Conservation (phyloP, 2,797 vertebrate genomes). For the Gadopsis marmoratus region DNA sequence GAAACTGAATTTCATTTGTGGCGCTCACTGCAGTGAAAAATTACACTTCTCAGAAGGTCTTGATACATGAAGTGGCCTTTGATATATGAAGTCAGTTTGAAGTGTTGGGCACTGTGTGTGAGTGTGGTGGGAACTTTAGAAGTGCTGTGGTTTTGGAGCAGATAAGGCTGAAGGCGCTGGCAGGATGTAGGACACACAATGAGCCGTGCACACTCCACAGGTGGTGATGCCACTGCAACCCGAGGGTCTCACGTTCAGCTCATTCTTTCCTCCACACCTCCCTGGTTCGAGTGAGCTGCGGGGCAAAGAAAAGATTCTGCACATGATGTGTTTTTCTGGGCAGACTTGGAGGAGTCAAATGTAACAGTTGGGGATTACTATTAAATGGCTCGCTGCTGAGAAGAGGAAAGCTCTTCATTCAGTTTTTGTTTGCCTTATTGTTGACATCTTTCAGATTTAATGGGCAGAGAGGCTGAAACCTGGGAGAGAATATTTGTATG, state of each 20-base stretch:
- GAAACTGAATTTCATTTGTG: background rate
- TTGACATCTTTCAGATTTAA: constrained; percentile 42
- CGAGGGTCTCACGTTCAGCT: constrained; percentile 37
- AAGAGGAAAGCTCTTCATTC: constrained; percentile 68
- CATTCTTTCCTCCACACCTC: constrained; percentile 36
- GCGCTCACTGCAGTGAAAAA: background rate
- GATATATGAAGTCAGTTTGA: background rate
- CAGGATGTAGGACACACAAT: constrained; percentile 10
- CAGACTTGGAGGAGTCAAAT: constrained; percentile 71
- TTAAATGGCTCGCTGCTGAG: constrained; percentile 54
- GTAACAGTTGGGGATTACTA: constrained; percentile 68
- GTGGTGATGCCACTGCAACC: constrained; percentile 42
- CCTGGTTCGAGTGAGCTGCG: constrained; percentile 11
- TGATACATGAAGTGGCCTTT: constrained; percentile 12
- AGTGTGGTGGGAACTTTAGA: constrained; percentile 14
- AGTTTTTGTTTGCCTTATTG: constrained; percentile 38
- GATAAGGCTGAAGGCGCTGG: constrained; percentile 13
- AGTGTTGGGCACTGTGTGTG: background rate
- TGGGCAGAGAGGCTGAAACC: constrained; percentile 36
- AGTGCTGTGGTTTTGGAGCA: constrained; percentile 11
- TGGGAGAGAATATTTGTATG: constrained; percentile 36
- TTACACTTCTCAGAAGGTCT: constrained; percentile 2
- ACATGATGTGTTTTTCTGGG: constrained; percentile 69
- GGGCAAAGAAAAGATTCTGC: constrained; percentile 33
- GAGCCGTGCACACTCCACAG: constrained; percentile 20